These are phyloP conservation scores for Drosophila arizonae DNA, from an alignment of 1,140 invertebrate genomes.

Conservation along the genomic window DNA sequence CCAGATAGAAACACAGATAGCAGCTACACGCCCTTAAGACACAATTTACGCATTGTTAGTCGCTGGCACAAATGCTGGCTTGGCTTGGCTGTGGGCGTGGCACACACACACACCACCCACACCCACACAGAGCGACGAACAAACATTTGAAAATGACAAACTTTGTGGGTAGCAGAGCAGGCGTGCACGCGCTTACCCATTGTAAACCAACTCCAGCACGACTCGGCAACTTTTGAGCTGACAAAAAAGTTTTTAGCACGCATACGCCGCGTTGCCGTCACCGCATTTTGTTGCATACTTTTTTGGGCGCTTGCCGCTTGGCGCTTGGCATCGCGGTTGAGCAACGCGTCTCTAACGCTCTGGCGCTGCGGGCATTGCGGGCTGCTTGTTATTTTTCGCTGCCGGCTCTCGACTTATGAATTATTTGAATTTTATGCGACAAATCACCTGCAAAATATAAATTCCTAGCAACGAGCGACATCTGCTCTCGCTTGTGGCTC, in stretches of 20 bases:
- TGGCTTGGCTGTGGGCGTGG: slow-evolving; percentile 34
- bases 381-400: slow-evolving; percentile 67
- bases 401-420: slow-evolving; percentile 65
- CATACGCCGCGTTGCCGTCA: slow-evolving; percentile 66
- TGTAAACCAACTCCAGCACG: slow-evolving; percentile 24
- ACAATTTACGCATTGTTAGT: slow-evolving; percentile 68
- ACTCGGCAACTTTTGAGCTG: slow-evolving; percentile 54
- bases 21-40: slow-evolving; percentile 64
- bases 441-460: slow-evolving; percentile 81
- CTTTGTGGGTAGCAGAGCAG: slow-evolving; percentile 26
- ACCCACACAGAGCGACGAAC: slow-evolving; percentile 16
- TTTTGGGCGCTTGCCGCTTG: slow-evolving; percentile 45
- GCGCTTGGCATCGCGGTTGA: slow-evolving; percentile 38
- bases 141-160: slow-evolving; percentile 69
- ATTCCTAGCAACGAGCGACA: slow-evolving; percentile 61
- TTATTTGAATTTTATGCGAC: slow-evolving; percentile 81
- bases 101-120: no score
- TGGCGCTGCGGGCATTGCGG: slow-evolving; percentile 16
- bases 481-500: slow-evolving; percentile 12
- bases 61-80: slow-evolving; percentile 50
- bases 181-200: neutral
- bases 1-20: slow-evolving; percentile 21
- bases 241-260: slow-evolving; percentile 76
- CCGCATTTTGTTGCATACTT: slow-evolving; percentile 74
- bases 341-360: neutral